Evolutionary conservation across 2,888 invertebrate genomes (phyloP).

Genomic region (Drosophila monieri): DNA sequence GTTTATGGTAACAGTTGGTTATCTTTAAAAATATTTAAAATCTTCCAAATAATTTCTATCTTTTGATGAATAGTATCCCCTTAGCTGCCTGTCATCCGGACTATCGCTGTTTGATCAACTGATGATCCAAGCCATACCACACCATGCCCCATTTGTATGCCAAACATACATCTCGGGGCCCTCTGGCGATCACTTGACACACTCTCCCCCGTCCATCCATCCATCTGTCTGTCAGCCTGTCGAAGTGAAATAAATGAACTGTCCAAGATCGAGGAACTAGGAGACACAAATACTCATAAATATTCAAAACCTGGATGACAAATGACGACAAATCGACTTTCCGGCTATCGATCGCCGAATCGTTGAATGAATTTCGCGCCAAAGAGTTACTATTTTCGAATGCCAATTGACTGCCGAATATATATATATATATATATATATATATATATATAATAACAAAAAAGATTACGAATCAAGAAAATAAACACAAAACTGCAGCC

Average conservation of each 20-base stretch:
- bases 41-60: neutral
- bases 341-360: slow-evolving; percentile 47
- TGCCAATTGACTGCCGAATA: neutral
- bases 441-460: neutral
- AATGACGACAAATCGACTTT: slow-evolving; percentile 66
- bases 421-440: neutral
- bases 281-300: slow-evolving; percentile 30
- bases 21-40: too few species aligned
- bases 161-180: slow-evolving; percentile 14
- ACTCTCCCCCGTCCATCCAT: slow-evolving; percentile 11
- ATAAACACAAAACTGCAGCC: slow-evolving; percentile 2
- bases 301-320: slow-evolving; percentile 50
- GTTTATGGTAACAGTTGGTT: too few species aligned
- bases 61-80: neutral
- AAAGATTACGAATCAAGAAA: neutral
- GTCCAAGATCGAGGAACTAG: slow-evolving; percentile 26
- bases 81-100: neutral
- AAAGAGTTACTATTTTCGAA: slow-evolving; percentile 10
- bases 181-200: slow-evolving; percentile 42
- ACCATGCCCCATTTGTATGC: slow-evolving; percentile 25
- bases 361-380: slow-evolving; percentile 26
- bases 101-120: slow-evolving; percentile 13
- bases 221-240: neutral
- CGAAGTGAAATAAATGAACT: slow-evolving; percentile 38
- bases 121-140: neutral